Evolutionary conservation across 2,113 vertebrate genomes (phyloP), one percentile per base, ranked within the genome.

Genomic region (Phodopus roborovskii): DNA sequence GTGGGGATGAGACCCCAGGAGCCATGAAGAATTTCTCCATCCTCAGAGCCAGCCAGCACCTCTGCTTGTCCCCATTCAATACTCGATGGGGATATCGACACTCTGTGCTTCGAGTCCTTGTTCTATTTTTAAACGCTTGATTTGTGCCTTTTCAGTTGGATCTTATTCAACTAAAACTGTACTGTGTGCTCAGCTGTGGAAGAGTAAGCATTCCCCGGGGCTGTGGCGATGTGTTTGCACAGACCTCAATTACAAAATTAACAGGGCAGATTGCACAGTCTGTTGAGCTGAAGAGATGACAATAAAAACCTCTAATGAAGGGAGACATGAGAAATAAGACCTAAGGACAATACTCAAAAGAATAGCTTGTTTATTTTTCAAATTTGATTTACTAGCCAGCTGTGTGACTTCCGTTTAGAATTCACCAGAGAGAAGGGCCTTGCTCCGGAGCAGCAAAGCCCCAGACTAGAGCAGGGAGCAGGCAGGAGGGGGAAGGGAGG

Each of bases 191-290:
- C 96, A 97, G 90, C 96, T 93, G 77, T 96, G 97, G 97, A 56
- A 83, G 19, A 86, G 83, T 17, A 97, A 97, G 95, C 0, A 83
- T 96, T 96, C 92, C 78, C 92, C 77, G 8, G 12, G 90, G 75
- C 50, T 77, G 0, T 30, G 66, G 86, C 95, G 88, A 82, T 75
- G 71, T 96, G 96, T 95, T 96, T 97, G 93, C 88, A 17, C 58
- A 97, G 94, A 97, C 89, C 79, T 97, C 96, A 96, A 92, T 88
- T 96, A 94, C 96, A 96, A 87, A 96, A 97, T 86, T 88, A 97
- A 22, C 92, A 94, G 84, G 91, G 45, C 94, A 96, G 93, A 95
- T 68, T 95, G 91, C 60, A 2, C 50, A 83, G 75, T 77, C 88
- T 81, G 64, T 33, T 94, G 90, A 95, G 85, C 81, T 6, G 3